Evolutionary conservation across 2,113 vertebrate genomes (phyloP).

Genomic region (Zootoca vivipara): DNA sequence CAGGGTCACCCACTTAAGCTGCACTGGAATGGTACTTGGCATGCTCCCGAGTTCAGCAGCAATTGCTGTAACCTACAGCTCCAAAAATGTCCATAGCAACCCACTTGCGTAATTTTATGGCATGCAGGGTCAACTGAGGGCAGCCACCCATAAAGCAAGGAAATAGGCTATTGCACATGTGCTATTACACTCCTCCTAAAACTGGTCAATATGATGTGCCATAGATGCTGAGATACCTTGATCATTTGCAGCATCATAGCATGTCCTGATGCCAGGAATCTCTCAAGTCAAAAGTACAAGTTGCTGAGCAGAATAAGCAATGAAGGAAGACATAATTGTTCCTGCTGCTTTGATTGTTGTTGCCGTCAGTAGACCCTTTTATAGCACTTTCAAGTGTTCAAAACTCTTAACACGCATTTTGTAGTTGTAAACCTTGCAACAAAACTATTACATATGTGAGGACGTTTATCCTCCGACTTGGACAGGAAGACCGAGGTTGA

Average conservation of each 20-base stretch:
- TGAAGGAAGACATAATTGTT: neutral
- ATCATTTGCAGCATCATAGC: neutral
- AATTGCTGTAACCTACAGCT: slow-evolving; percentile 21
- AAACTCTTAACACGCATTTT: neutral
- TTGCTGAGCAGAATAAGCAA: neutral
- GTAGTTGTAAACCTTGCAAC: neutral
- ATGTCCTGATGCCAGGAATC: neutral
- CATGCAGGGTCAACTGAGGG: neutral
- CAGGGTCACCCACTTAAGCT: slow-evolving; percentile 4
- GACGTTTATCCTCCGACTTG: neutral
- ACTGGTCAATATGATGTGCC: neutral
- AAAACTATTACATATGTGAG: neutral
- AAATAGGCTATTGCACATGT: neutral
- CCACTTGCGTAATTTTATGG: neutral
- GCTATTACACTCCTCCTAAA: neutral
- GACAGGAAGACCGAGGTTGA: neutral
- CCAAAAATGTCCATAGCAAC: neutral
- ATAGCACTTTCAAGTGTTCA: neutral
- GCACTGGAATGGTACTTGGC: neutral
- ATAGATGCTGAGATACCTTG: neutral
- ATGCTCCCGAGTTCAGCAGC: neutral
- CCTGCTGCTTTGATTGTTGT: too few relatives aligned
- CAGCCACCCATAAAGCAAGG: neutral
- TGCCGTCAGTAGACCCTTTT: neutral
- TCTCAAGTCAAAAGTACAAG: neutral